Base-by-base conservation (phyloP, 1,140 invertebrate species). In the Nomia melanderi region DNA sequence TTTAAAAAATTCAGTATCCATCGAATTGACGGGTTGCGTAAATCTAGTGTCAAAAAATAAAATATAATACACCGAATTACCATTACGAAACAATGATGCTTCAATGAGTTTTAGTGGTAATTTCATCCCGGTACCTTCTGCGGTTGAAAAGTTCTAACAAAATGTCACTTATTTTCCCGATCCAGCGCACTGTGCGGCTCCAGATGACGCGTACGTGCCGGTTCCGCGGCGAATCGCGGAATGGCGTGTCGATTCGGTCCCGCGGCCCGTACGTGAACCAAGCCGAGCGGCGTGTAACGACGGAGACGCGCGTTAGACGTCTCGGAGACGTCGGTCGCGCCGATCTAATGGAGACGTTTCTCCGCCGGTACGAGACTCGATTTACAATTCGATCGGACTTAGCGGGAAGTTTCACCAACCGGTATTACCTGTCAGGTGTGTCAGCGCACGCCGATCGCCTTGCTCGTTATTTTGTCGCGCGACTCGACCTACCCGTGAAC, bases 391-490 rank as follows among this genome's bases (percentile, higher is more conserved):
- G 83, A 71, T 69, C 72, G 60, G 70, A 79, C 59, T 77, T 67
- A 72, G 62, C 76, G 77, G 86, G 85, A 87, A 87, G 80, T 84
- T 85, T 81, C 65, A 59, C 65, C 79, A 50, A 11, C 62, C 53
- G 66, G 80, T 87, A 86, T 87, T 83, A 86, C 82, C 80, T 86
- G 82, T 86, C 85, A 81, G 74, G 70, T 71, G 64, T 73, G 82
- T 85, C 81, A 76, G 65, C 76, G 73, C 29, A 66, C 57, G 41
- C 47, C 77, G 84, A 86, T 86, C 81, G 78, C 60, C 50, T 75
- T 57, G 47, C 70, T 56, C 70, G 77, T 54, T 86, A 77, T 80
- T 70, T 81, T 77, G 73, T 79, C 79, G 66, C 12, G 12, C 54
- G 74, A 86, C n/a, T 86, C 85, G 84, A 86, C 39, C n/a, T 54